These are phyloP conservation scores for Premnoplex brunnescens DNA, from an alignment of 2,797 vertebrate species.

Conservation along the genomic window DNA sequence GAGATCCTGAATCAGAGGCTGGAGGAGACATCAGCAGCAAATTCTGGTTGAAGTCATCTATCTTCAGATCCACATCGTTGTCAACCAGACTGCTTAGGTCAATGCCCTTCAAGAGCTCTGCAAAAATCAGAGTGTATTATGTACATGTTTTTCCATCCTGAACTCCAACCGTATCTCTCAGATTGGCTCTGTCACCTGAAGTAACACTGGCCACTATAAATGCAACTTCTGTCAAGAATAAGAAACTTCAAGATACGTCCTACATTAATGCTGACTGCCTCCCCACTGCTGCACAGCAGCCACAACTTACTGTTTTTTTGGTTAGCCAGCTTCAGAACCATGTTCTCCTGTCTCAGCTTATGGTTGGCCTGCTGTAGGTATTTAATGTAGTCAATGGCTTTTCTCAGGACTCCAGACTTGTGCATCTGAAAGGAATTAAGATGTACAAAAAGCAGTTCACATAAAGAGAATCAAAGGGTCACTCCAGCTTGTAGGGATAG, in stretches of 20 bases:
- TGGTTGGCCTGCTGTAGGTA: constrained; percentile 96
- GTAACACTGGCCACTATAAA: background rate
- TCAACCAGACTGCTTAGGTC: constrained; percentile 82
- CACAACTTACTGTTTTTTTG: constrained; percentile 91
- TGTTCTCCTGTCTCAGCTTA: constrained; percentile 95
- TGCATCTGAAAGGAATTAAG: constrained; percentile 86
- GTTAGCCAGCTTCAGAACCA: constrained; percentile 91
- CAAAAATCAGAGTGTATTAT: constrained; percentile 16
- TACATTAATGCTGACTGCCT: background rate
- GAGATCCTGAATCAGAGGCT: constrained; percentile 92
- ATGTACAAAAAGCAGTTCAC: background rate
- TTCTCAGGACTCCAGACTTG: constrained; percentile 94
- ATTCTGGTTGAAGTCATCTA: constrained; percentile 92
- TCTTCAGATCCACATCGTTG: constrained; percentile 80
- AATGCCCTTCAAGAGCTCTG: constrained; percentile 85
- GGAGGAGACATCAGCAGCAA: constrained; percentile 94
- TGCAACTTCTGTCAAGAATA: background rate
- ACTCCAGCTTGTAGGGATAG: background rate
- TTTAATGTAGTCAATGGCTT: constrained; percentile 98
- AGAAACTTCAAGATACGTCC: background rate
- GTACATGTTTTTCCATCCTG: background rate
- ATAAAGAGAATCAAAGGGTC: background rate
- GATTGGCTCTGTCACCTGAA: background rate
- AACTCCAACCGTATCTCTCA: background rate
- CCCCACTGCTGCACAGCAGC: background rate